Conservation (phyloP, 2,797 vertebrate species). For the Coregonus suidteri region DNA sequence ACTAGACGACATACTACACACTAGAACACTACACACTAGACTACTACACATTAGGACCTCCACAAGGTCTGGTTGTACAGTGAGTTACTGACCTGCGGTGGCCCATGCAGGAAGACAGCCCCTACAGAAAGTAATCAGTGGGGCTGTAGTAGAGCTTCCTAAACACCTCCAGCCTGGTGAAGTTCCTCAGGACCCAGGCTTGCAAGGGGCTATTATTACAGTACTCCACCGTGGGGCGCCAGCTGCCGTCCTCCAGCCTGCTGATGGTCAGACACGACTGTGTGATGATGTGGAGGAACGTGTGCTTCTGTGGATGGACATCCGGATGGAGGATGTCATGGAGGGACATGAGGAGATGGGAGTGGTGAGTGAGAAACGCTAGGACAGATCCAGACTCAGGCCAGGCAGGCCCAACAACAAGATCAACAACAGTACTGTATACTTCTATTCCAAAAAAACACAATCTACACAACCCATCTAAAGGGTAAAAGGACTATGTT, state of each 20-base stretch:
- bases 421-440: not conserved
- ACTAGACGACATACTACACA: not conserved
- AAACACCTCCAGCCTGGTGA: constrained; percentile 85
- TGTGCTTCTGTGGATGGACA: constrained; percentile 78
- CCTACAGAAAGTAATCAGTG: constrained; percentile 89
- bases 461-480: not conserved
- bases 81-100: constrained; percentile 70
- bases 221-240: constrained; percentile 85
- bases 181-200: constrained; percentile 87
- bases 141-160: constrained; percentile 86
- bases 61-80: constrained; percentile 20
- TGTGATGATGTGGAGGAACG: constrained; percentile 90
- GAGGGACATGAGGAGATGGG: not conserved
- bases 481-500: not conserved
- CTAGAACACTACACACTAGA: constrained; percentile 2
- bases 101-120: constrained; percentile 33
- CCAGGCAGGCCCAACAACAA: not conserved
- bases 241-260: constrained; percentile 83
- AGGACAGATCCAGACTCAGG: not conserved
- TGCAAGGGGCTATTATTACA: constrained; percentile 83
- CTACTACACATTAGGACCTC: constrained; percentile 22
- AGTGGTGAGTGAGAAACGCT: not conserved
- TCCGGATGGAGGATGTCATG: not conserved
- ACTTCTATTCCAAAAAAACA: not conserved
- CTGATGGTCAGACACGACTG: constrained; percentile 92